Base-by-base conservation (phyloP, 2,113 vertebrate species). In the Chionodraco myersi region DNA sequence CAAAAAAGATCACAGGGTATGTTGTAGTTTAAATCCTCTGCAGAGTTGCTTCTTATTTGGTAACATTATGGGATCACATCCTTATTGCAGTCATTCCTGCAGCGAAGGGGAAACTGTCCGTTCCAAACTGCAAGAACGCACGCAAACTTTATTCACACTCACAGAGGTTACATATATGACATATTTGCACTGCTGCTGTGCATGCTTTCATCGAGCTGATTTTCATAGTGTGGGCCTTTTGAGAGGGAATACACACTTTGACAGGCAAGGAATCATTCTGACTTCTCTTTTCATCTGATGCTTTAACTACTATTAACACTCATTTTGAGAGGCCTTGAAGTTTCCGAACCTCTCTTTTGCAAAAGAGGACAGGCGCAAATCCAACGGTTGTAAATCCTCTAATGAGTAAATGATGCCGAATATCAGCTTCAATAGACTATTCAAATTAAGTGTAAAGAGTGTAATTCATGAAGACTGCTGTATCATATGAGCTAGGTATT, bases 191-290 rank as follows among this genome's bases (percentile, higher is more conserved):
- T 41, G 36, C 10, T 26, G 23, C 47, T 71, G 12, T 59, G 68
- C 68, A 6, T 6, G 3, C 16, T 9, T 26, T 62, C 15, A 65
- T 65, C 8, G 21, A 44, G 15, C 30, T 70, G 68, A 15, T 21
- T 34, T n/a, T 70, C 21, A 64, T 7, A 15, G 74, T 49, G n/a
- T 26, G 3, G 52, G 52, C 30, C 3, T 61, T 53, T 41, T 48
- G 2, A 63, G 51, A 18, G 63, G 16, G 4, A 45, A 21, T 34
- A 48, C 30, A 53, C 59, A 62, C 16, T 65, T 57, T 11, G 53
- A 71, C 34, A 64, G 53, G 59, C 58, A 36, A 85, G 52, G 48
- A 89, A 75, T 84, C 56, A 54, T 16, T 75, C 36, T 57, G 79
- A 82, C 89, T 81, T 78, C 44, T 57, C 52, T 53, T 49, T 54